Evolutionary conservation across 2,113 vertebrate genomes (phyloP).

Genomic region (cat (Felis catus)): F.catus_Fca126_mat1.0 CM031411.1:13693501-13694000

Average conservation of each 20-base stretch:
- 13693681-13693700: background rate
- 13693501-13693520: background rate
- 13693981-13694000: background rate
- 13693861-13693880: background rate
- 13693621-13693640: background rate
- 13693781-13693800: background rate
- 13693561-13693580: background rate
- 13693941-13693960: background rate
- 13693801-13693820: background rate
- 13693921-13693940: background rate
- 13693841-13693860: background rate
- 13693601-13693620: background rate
- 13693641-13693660: background rate
- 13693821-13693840: background rate
- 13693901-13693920: background rate
- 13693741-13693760: background rate
- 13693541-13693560: background rate
- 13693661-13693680: background rate
- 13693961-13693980: background rate
- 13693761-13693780: background rate
- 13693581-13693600: constrained; percentile 7
- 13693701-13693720: background rate
- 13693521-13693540: background rate
- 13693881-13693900: background rate
- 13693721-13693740: background rate